A percentile compares a stretch with the other conserved stretches of the same genome.
phyloP scores from a whole-genome alignment of 2,113 vertebrate species.

The Scophthalmus maximus region DNA sequence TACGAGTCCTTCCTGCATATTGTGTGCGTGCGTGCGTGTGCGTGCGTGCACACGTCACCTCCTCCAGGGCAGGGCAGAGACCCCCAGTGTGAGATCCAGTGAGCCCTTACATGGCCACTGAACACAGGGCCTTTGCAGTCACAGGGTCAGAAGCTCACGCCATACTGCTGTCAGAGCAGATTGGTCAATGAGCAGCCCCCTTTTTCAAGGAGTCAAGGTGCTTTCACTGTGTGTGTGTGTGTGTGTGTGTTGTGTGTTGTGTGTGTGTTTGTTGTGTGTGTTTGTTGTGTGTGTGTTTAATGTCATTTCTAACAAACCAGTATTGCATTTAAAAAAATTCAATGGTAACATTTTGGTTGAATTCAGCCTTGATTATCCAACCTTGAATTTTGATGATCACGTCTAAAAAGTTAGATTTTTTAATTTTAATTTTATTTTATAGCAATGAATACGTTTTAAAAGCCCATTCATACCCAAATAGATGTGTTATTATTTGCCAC shows the following conservation, averaged over 20 bases:
- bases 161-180: constrained; percentile 80
- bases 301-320: not conserved
- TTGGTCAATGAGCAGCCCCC: constrained; percentile 72
- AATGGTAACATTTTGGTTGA: not conserved
- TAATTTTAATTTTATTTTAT: not conserved
- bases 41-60: constrained; percentile 42
- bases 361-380: constrained; percentile 1
- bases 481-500: constrained; percentile 32
- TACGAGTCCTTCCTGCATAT: constrained; percentile 10
- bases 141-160: constrained; percentile 74
- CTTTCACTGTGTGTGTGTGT: constrained; percentile 38
- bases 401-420: not conserved
- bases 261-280: not conserved
- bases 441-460: not conserved
- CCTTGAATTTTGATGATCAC: not conserved
- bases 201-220: constrained; percentile 67
- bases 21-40: constrained; percentile 19
- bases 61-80: constrained; percentile 64
- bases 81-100: constrained; percentile 63
- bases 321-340: constrained; percentile 27
- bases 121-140: constrained; percentile 78
- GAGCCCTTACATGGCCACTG: constrained; percentile 80
- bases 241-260: constrained; percentile 17
- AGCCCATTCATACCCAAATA: constrained; percentile 15
- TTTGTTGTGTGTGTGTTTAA: not conserved